phyloP scores from a whole-genome alignment of 1,140 invertebrate genomes.

The Pantala flavescens region DNA sequence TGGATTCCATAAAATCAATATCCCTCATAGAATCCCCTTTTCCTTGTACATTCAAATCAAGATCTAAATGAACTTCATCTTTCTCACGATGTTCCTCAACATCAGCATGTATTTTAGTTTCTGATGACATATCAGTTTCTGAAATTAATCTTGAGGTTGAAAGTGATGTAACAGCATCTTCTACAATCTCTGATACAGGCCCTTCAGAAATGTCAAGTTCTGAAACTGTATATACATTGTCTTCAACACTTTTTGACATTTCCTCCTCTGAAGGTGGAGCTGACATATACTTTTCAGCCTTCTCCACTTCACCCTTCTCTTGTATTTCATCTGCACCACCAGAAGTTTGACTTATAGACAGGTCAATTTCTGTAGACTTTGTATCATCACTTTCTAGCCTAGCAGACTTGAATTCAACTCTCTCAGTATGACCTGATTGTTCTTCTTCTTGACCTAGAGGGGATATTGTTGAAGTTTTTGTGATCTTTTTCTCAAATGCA shows the following conservation, averaged over 20 bases:
- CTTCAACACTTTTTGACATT: constrained; percentile 10
- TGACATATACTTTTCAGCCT: background rate
- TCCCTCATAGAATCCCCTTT: constrained; percentile 21
- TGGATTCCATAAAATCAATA: constrained; percentile 21
- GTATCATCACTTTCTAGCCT: constrained; percentile 18
- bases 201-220: background rate
- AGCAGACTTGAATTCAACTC: constrained; percentile 14
- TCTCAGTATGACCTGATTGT: background rate
- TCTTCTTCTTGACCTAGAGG: background rate
- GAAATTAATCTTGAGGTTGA: background rate
- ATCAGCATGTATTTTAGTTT: background rate
- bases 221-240: background rate
- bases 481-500: constrained; percentile 20
- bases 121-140: background rate
- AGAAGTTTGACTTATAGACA: background rate
- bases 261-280: background rate
- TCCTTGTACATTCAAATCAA: constrained; percentile 16
- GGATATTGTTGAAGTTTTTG: background rate
- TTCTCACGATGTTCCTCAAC: constrained; percentile 15
- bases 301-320: constrained; percentile 15
- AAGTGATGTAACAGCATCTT: background rate
- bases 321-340: constrained; percentile 9
- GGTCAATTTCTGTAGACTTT: constrained; percentile 9
- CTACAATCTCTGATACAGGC: background rate
- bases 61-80: constrained; percentile 17